Percentiles rank a stretch among this genome's conserved stretches.
Conservation (phyloP, 2,888 invertebrate species). For the Anoplius nigerrimus region DNA sequence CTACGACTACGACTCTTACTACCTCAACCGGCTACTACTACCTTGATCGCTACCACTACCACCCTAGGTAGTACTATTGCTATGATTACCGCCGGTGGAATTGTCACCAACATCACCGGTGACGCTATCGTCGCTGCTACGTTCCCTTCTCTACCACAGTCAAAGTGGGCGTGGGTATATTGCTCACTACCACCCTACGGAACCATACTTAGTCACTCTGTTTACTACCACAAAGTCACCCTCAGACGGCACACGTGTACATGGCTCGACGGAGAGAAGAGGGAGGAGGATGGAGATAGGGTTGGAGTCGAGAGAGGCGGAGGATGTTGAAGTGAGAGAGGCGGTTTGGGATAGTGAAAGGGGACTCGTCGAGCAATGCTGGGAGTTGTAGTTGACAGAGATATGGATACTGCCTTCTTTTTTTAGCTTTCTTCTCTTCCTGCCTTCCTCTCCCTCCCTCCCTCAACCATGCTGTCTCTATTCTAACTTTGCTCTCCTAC, state of each 20-base stretch:
- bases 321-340: slow-evolving; percentile 4
- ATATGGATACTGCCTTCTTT: slow-evolving; percentile 19
- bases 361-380: slow-evolving; percentile 9
- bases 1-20: slow-evolving; percentile 21
- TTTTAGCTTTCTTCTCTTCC: slow-evolving; percentile 12
- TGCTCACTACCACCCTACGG: slow-evolving; percentile 26
- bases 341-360: slow-evolving; percentile 24
- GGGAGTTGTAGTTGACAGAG: slow-evolving; percentile 29
- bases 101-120: background rate
- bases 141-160: background rate
- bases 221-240: slow-evolving; percentile 37
- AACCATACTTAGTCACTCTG: slow-evolving; percentile 12
- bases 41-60: slow-evolving; percentile 10
- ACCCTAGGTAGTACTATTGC: slow-evolving; percentile 1
- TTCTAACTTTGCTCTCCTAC: background rate
- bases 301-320: background rate
- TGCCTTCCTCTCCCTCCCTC: background rate
- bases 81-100: background rate
- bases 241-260: slow-evolving; percentile 24
- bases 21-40: slow-evolving; percentile 35
- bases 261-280: slow-evolving; percentile 16
- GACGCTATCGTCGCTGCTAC: background rate
- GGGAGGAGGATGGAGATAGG: slow-evolving; percentile 12
- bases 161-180: slow-evolving; percentile 14
- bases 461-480: background rate